A percentile compares a stretch with the other conserved stretches of the same genome.
phyloP scores from a whole-genome alignment of 2,888 invertebrate genomes.

The Erpobdella octoculata region DNA sequence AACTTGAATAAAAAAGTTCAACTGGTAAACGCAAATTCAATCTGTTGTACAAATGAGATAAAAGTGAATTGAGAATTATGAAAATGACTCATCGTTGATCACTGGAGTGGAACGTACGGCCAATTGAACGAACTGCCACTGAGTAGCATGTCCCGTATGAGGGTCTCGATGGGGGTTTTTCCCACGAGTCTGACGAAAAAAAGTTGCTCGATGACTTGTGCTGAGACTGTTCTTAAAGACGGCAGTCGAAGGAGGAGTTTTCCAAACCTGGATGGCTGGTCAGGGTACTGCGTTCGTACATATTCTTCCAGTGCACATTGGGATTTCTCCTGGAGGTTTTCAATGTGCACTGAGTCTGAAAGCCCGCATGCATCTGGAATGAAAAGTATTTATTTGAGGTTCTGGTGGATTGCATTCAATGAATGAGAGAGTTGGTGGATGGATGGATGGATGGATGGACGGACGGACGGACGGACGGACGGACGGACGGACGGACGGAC shows the following conservation, averaged over 20 bases:
- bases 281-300: slow-evolving; percentile 90
- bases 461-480: not conserved
- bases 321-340: slow-evolving; percentile 93
- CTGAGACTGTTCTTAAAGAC: slow-evolving; percentile 84
- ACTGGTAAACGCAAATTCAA: too few species aligned
- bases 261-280: slow-evolving; percentile 91
- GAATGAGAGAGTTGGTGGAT: not conserved
- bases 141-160: slow-evolving; percentile 90
- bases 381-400: not conserved
- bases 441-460: slow-evolving; percentile 2
- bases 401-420: not conserved
- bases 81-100: too few species aligned
- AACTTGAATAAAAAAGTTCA: too few species aligned
- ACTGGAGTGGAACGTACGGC: slow-evolving; percentile 70
- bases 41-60: too few species aligned
- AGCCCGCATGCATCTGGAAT: slow-evolving; percentile 84
- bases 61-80: too few species aligned
- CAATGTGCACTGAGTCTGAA: slow-evolving; percentile 88
- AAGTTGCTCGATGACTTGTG: slow-evolving; percentile 86
- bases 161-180: slow-evolving; percentile 92
- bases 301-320: slow-evolving; percentile 97
- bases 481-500: not conserved
- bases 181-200: slow-evolving; percentile 95
- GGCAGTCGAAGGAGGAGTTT: slow-evolving; percentile 84
- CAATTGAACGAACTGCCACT: slow-evolving; percentile 94